A percentile compares a stretch with the other conserved stretches of the same genome.
phyloP scores from a whole-genome alignment of 2,888 invertebrate genomes.

The Tachina lurida region DNA sequence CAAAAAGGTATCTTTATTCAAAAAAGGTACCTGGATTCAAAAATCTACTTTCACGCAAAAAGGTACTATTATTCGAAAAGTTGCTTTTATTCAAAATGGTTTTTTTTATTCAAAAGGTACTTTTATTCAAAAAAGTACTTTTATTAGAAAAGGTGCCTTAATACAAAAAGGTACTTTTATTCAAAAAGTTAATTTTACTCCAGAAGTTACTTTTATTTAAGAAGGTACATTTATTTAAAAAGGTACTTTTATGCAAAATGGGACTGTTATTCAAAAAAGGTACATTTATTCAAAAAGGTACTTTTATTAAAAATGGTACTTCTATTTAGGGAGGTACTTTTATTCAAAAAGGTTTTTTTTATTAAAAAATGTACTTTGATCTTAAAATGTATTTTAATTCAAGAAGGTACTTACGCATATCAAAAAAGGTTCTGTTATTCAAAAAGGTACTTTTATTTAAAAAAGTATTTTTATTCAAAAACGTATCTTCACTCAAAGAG shows the following conservation, averaged over 20 bases:
- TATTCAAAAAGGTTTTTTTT: neutral
- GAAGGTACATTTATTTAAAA: neutral
- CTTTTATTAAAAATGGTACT: neutral
- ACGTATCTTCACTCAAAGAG: no score
- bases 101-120: no score
- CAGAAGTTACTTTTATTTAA: neutral
- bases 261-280: neutral
- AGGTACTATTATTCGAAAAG: no score
- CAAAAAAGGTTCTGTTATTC: neutral
- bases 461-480: no score
- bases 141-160: no score
- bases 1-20: neutral
- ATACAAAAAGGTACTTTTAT: neutral
- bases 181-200: neutral
- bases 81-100: no score
- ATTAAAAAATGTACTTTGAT: neutral
- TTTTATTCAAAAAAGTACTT: no score
- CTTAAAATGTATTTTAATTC: neutral
- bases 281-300: neutral
- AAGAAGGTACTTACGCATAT: no score
- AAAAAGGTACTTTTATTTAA: neutral
- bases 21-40: no score
- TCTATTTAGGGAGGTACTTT: neutral
- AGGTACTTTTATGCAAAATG: neutral
- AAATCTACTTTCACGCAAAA: neutral